phyloP scores from a whole-genome alignment of 2,113 vertebrate species.

The Trematomus loennbergii region DNA sequence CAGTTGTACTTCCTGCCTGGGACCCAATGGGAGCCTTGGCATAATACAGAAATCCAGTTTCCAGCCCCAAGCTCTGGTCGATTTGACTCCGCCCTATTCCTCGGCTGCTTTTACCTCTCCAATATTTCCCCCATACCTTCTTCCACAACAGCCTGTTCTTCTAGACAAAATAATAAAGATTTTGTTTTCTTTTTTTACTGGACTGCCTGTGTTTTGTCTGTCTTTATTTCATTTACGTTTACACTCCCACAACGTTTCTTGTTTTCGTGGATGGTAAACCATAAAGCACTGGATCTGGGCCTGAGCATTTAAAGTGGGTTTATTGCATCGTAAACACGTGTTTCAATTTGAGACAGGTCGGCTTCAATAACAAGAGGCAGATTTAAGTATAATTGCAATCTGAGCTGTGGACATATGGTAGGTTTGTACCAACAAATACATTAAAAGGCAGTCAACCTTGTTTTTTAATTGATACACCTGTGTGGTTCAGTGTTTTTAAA shows the following conservation, averaged over 20 bases:
- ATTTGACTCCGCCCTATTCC: slow-evolving; percentile 67
- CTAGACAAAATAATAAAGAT: slow-evolving; percentile 78
- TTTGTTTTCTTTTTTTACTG: slow-evolving; percentile 80
- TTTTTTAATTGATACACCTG: neutral
- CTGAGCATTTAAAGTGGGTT: neutral
- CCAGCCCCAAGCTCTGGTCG: slow-evolving; percentile 63
- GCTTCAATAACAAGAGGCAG: neutral
- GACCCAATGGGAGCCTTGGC: slow-evolving; percentile 98
- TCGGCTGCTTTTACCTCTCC: slow-evolving; percentile 73
- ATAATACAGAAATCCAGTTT: slow-evolving; percentile 71
- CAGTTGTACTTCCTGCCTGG: slow-evolving; percentile 94
- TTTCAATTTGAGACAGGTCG: neutral
- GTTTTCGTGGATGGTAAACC: neutral
- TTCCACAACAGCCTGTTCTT: slow-evolving; percentile 69
- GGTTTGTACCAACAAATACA: neutral
- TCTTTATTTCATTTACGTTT: slow-evolving; percentile 10
- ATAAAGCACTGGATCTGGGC: neutral
- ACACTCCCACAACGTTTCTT: neutral
- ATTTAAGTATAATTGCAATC: neutral
- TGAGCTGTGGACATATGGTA: neutral
- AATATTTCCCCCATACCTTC: slow-evolving; percentile 31
- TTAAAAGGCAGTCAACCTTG: neutral
- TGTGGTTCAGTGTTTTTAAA: neutral
- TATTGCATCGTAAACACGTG: neutral
- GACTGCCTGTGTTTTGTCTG: slow-evolving; percentile 53